Conservation (phyloP, 2,797 vertebrate genomes). For the Argya squamiceps region DNA sequence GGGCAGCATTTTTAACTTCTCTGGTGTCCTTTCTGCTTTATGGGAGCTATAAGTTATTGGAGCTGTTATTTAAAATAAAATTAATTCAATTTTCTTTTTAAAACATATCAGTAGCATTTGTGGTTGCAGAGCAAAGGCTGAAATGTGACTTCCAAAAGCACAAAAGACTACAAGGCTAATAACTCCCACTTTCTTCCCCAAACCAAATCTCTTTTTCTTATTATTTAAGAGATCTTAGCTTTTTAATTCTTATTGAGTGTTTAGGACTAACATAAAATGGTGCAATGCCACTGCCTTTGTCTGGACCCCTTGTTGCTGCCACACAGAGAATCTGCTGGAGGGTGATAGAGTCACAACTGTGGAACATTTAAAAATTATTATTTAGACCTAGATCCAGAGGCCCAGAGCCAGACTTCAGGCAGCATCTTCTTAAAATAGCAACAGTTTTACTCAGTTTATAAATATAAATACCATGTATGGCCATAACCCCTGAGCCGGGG, state of each 20-base stretch:
- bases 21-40: background rate
- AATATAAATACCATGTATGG: constrained; percentile 55
- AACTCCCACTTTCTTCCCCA: background rate
- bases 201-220: background rate
- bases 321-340: background rate
- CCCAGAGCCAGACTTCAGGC: constrained; percentile 3
- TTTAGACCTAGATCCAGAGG: background rate
- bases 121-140: background rate
- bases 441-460: background rate
- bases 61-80: background rate
- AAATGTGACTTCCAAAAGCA: background rate
- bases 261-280: background rate
- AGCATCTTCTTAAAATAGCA: constrained; percentile 61
- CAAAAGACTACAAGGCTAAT: background rate
- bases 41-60: background rate
- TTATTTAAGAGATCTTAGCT: background rate
- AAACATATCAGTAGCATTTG: background rate
- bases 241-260: background rate
- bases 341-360: background rate
- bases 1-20: background rate
- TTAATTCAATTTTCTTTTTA: background rate
- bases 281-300: background rate
- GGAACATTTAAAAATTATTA: background rate
- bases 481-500: background rate
- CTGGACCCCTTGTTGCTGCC: background rate